Evolutionary conservation across 2,888 invertebrate species (phyloP).

Genomic region (Sphaerophoria taeniata): DNA sequence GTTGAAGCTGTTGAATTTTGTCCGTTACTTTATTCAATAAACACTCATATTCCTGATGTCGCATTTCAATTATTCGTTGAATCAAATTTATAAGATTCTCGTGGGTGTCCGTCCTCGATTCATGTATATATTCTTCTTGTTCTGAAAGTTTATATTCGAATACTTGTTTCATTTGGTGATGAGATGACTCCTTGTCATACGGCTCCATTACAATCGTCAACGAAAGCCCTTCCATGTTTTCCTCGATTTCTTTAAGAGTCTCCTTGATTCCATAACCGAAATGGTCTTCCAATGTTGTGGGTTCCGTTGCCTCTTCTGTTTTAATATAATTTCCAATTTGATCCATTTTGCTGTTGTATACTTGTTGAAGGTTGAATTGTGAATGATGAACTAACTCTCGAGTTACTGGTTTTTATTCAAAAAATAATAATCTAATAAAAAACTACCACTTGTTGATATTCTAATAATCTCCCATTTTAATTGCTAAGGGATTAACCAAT

Average conservation of each 20-base stretch:
- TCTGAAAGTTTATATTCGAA: constrained; percentile 2
- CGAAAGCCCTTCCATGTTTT: constrained; percentile 7
- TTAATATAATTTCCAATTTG: too few relatives aligned
- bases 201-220: constrained; percentile 17
- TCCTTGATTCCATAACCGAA: constrained; percentile 4
- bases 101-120: not conserved
- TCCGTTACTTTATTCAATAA: not conserved
- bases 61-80: constrained; percentile 14
- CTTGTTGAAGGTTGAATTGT: not conserved
- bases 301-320: not conserved
- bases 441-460: too few relatives aligned
- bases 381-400: not conserved
- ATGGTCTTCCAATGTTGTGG: not conserved
- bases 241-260: constrained; percentile 20
- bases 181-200: not conserved
- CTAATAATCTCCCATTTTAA: too few relatives aligned
- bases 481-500: too few relatives aligned
- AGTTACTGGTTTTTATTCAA: not conserved
- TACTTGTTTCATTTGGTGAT: not conserved
- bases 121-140: not conserved
- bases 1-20: constrained; percentile 19
- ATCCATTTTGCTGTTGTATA: not conserved
- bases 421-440: not conserved
- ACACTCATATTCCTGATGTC: not conserved
- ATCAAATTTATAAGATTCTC: constrained; percentile 8